Evolutionary conservation across 1,140 invertebrate genomes (phyloP).

Genomic region (Listronotus bonariensis): DNA sequence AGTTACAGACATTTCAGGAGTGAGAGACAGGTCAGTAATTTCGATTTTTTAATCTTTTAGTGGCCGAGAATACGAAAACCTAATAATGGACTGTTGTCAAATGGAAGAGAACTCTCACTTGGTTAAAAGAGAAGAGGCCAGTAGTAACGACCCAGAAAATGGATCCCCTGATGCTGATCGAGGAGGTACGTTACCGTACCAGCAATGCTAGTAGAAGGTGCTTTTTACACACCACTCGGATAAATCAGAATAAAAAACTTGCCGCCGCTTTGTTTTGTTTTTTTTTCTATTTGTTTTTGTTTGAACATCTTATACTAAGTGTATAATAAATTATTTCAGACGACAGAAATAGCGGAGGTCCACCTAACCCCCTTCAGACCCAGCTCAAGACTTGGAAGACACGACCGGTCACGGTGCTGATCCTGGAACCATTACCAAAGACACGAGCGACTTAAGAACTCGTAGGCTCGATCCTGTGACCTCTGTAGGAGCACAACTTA

Average conservation of each 20-base stretch:
- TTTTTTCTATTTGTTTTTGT: too few species aligned
- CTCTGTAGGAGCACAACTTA: conserved; percentile 57
- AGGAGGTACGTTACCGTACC: conserved; percentile 63
- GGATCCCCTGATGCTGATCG: conserved; percentile 84
- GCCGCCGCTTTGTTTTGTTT: background rate
- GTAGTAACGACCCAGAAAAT: conserved; percentile 81
- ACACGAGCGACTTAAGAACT: conserved; percentile 61
- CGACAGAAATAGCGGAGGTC: conserved; percentile 62
- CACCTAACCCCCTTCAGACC: conserved; percentile 61
- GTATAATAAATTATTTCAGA: conserved; percentile 52
- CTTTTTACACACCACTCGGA: conserved; percentile 33
- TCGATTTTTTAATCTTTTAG: conserved; percentile 61
- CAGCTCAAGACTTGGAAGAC: conserved; percentile 60
- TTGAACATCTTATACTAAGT: too few species aligned
- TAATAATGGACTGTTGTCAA: conserved; percentile 92
- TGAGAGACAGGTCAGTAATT: too few species aligned
- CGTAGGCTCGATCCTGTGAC: conserved; percentile 58
- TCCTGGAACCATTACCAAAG: conserved; percentile 57
- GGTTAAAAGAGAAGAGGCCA: conserved; percentile 77
- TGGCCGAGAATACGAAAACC: conserved; percentile 85
- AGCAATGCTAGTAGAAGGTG: conserved; percentile 50
- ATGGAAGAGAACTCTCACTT: conserved; percentile 78
- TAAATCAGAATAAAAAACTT: background rate
- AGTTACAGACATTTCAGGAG: background rate
- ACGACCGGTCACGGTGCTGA: conserved; percentile 46